Base-by-base conservation (phyloP, 2,888 invertebrate genomes). In the Monoplex corrugatus region DNA sequence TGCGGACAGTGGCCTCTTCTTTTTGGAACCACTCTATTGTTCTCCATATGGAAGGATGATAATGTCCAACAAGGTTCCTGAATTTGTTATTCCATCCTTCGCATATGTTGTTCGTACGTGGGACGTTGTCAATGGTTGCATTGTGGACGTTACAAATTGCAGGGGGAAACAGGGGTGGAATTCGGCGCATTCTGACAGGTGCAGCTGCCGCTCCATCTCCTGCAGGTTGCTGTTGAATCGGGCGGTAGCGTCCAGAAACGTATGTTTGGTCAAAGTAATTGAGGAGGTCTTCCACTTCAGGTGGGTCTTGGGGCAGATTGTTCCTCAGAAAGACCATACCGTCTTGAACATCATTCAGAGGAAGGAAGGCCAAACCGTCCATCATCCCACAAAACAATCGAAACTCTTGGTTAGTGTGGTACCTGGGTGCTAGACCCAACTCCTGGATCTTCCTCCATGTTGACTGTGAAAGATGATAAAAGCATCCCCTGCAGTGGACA, bases 1-100 rank as follows among this genome's bases (percentile, higher is more conserved):
- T 88, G 88, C 88, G 40, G 82, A 88, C 88, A 32, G 88, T 88
- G n/a, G 88, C 88, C 75, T 88, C 50, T 80, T 88, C 82, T 63
- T 63, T 63, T n/a, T 63, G 63, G n/a, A 63, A 63, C 63, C 63
- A 63, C 63, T 63, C 63, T 63, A 63, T 63, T 63, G 63, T 63
- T 63, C 63, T 19, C 6, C 63, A 63, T 63, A 63, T 63, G 63
- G 63, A 63, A 63, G 63, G 63, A 63, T 63, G 63, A n/a, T 63
- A 63, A n/a, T 63, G 63, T 63, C 63, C 63, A 63, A 63, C 63
- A 63, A 63, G 63, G 63, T 63, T 63, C 63, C 16, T 63, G 63
- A 63, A 63, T 63, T 80, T 80, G 43, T 80, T 80, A n/a, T 80
- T 80, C 80, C 80, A 80, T 80, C 80, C 80, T 80, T 80, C 63